A percentile compares a stretch with the other conserved stretches of the same genome.
These are phyloP conservation scores for Agrilus mali DNA, from an alignment of 2,888 invertebrate genomes.

Conservation along the genomic window DNA sequence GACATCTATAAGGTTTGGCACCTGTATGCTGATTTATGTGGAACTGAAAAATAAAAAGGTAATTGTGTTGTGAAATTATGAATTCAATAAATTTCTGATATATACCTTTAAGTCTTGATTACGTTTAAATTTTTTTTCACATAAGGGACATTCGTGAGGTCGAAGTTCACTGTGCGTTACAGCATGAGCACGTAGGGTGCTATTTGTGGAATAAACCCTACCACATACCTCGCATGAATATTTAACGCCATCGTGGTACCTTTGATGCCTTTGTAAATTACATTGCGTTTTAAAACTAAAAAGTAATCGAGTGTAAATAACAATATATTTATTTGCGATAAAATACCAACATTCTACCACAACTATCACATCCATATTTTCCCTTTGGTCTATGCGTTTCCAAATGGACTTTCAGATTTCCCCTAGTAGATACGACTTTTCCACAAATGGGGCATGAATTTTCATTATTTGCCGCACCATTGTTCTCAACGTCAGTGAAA, in stretches of 20 bases:
- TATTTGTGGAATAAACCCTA: conserved; percentile 54
- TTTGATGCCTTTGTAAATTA: conserved; percentile 51
- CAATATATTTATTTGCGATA: neutral
- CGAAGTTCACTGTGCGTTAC: conserved; percentile 56
- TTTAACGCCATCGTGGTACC: conserved; percentile 43
- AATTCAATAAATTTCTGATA: conserved; percentile 1
- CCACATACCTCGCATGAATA: conserved; percentile 55
- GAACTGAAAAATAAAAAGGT: conserved; percentile 34
- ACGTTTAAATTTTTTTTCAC: conserved; percentile 59
- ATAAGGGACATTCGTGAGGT: conserved; percentile 54
- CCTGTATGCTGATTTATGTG: conserved; percentile 68
- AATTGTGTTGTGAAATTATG: neutral
- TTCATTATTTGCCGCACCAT: conserved; percentile 6
- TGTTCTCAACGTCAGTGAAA: conserved; percentile 4
- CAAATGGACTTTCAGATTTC: conserved; percentile 49
- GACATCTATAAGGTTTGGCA: conserved; percentile 58
- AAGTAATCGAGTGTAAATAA: conserved; percentile 11
- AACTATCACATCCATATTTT: conserved; percentile 49
- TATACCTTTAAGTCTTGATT: conserved; percentile 60
- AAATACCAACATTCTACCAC: conserved; percentile 51
- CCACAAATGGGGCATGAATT: conserved; percentile 48
- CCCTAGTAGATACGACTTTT: conserved; percentile 47
- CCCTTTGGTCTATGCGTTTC: conserved; percentile 50
- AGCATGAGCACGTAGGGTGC: conserved; percentile 54
- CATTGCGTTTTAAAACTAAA: conserved; percentile 52